A percentile compares a stretch with the other conserved stretches of the same genome.
phyloP scores from a whole-genome alignment of 2,797 vertebrate genomes.

The Moxostoma hubbsi region DNA sequence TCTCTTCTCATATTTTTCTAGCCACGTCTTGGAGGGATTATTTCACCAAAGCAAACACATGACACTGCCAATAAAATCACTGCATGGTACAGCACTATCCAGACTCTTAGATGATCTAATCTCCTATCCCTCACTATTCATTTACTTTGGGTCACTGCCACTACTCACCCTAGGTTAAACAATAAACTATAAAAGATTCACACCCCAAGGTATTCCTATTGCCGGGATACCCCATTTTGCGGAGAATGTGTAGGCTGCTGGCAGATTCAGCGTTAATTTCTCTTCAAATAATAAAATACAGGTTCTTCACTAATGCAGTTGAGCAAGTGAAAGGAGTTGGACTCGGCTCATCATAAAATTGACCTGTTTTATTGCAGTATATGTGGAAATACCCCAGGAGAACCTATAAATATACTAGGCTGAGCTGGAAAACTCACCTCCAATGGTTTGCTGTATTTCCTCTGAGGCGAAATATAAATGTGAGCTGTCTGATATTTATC shows the following conservation, averaged over 20 bases:
- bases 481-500: slow-evolving; percentile 17
- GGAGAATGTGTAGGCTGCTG: slow-evolving; percentile 5
- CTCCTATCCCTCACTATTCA: slow-evolving; percentile 27
- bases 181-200: slow-evolving; percentile 41
- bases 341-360: slow-evolving; percentile 40
- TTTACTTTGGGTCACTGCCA: slow-evolving; percentile 32
- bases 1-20: slow-evolving; percentile 26
- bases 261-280: slow-evolving; percentile 13
- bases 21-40: slow-evolving; percentile 21
- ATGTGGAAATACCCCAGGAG: slow-evolving; percentile 37
- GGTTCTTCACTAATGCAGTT: slow-evolving; percentile 12
- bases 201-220: slow-evolving; percentile 25
- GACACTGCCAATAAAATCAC: slow-evolving; percentile 34
- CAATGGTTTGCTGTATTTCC: slow-evolving; percentile 44
- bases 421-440: slow-evolving; percentile 23
- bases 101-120: slow-evolving; percentile 36
- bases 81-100: slow-evolving; percentile 35
- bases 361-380: slow-evolving; percentile 39
- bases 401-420: slow-evolving; percentile 43
- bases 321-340: slow-evolving; percentile 19
- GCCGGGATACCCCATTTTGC: slow-evolving; percentile 27
- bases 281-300: slow-evolving; percentile 35
- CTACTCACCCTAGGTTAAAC: slow-evolving; percentile 25
- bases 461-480: slow-evolving; percentile 28
- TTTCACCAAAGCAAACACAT: slow-evolving; percentile 39